Base-by-base conservation (phyloP, 2,113 vertebrate genomes). In the Boleophthalmus pectinirostris region DNA sequence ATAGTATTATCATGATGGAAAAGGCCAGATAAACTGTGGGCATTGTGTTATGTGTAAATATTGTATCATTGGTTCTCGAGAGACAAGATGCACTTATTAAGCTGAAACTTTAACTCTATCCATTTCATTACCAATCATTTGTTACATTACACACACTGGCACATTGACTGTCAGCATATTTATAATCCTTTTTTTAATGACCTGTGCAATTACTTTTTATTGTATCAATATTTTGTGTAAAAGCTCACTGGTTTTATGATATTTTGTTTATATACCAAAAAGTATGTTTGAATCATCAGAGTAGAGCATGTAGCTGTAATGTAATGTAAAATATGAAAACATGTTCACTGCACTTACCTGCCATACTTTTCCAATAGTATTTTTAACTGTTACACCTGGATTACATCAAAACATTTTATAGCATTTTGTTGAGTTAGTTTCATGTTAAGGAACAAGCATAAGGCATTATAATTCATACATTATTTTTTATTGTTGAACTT, bases 191-290 rank as follows among this genome's bases (percentile, higher is more conserved):
- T 85, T 82, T 78, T 83, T 24, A 88, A 64, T 38, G 29, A 89
- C 76, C 77, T 85, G 92, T 93, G 92, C 92, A 93, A 93, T 92
- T 83, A 51, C 61, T 70, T 80, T 77, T 86, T 82, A 70, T 88
- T 85, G 69, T 38, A n/a, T 38, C 54, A 82, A 60, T 82, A 82
- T 80, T 79, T 87, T 90, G 74, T 89, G 70, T 82, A 85, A 74
- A 58, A 73, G 51, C 64, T 81, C 43, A 73, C 53, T 78, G 75
- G 67, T 46, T 84, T 45, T 88, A 65, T 46, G 82, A 38, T 87
- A 70, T 83, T 46, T 88, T 86, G 81, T 90, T 89, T 89, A 84
- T 87, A 90, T 89, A 88, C 89, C 92, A 90, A 93, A 93, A 88
- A 90, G 25, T 57, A 63, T 79, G 61, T 83, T 85, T 72, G 65